phyloP scores from a whole-genome alignment of 2,888 invertebrate genomes.

The Periphyllus acericola region DNA sequence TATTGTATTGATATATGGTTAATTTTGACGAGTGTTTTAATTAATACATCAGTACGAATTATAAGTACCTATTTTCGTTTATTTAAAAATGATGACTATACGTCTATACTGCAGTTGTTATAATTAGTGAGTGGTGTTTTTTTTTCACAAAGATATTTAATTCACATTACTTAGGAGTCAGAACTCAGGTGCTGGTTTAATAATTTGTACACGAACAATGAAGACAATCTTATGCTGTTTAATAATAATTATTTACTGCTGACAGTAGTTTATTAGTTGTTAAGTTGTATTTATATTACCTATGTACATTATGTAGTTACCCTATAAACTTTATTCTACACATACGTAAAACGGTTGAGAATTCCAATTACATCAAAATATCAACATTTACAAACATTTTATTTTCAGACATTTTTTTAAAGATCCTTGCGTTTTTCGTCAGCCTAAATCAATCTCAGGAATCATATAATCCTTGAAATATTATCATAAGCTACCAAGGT shows the following conservation, averaged over 20 bases:
- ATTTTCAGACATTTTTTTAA: not conserved
- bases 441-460: not conserved
- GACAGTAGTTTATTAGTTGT: not conserved
- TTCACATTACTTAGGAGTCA: not conserved
- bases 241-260: not conserved
- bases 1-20: no score
- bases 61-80: no score
- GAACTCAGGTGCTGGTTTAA: not conserved
- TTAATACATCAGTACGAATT: no score
- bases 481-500: constrained; percentile 25
- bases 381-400: not conserved
- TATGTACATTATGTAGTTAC: not conserved
- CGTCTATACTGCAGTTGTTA: no score
- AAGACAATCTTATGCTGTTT: not conserved
- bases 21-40: no score
- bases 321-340: not conserved
- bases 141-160: not conserved
- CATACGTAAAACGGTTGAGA: not conserved
- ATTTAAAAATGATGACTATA: not conserved
- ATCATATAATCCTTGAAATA: constrained; percentile 37
- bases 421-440: constrained; percentile 17
- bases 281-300: no score
- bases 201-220: not conserved
- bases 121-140: not conserved
- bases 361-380: not conserved